Base-by-base conservation (phyloP, 2,888 invertebrate species). In the Metellina segmentata region DNA sequence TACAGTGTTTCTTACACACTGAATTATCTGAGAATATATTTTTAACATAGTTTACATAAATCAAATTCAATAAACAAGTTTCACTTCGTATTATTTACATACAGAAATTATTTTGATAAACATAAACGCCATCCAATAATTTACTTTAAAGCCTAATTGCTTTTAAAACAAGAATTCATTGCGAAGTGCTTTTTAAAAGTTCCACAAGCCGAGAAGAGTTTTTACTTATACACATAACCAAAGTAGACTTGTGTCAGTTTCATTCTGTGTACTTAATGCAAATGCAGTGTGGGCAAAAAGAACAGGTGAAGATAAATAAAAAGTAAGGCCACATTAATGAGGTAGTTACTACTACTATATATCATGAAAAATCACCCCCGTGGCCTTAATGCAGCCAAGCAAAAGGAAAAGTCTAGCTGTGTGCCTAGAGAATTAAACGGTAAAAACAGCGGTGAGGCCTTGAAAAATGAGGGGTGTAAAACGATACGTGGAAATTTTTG, bases 281-380 rank as follows among this genome's bases (percentile, higher is more conserved):
- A 11, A 74, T 74, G 11, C 61, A 4, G 11, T 16, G 61, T 61
- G 61, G 61, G 61, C 0, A 16, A 61, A 74, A 74, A 74, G n/a
- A 69, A 69, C n/a, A 74, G 19, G 20, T 34, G 8, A 34, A 74
- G 11, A 11, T 11, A 11, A 74, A 79, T 51, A 79, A 53, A n/a
- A 85, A 13, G 9, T 51, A 85, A 72, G 34, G 34, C 52, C 20
- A 34, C 52, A 74, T 75, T 85, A 85, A 85, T 85, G 83, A 85
- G 74, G 53, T 74, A 74, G 74, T 53, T 53, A 53, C 74, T 49
- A 19, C 74, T 74, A 13, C 51, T 51, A 85, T 85, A 74, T 53
- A 51, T 75, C 53, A 34, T 53, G 51, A 53, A 19, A 53, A 74
- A 61, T 52, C 72, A 74, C 51, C 74, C 53, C 20, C 9, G 52